Base-by-base conservation (phyloP, 2,888 invertebrate species). In the Bimastos eiseni region DNA sequence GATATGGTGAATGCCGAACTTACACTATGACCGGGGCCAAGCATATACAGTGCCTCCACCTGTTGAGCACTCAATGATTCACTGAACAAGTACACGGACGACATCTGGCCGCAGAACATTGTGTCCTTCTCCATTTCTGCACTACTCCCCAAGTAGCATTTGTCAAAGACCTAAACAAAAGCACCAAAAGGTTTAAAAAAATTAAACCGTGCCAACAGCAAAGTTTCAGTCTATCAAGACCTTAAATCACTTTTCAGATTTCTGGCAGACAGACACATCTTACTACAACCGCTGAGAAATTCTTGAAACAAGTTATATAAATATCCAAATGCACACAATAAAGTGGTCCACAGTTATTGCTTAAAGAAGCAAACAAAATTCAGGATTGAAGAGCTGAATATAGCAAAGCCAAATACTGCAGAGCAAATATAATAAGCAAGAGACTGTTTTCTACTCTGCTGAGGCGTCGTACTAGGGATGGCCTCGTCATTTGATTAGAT, bases 91-190 rank as follows among this genome's bases (percentile, higher is more conserved):
- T 86, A 86, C 34, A 86, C 86, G 19, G 86, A 86, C 17, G 86
- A 86, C 86, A 86, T 86, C 86, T 86, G 86, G n/a, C 86, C 86
- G 37, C 86, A 86, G 37, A 86, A 86, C 86, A 86, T 86, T 86
- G 86, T 86, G 36, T 86, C 86, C 37, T 86, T 19, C 34, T 86
- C 86, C 86, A 86, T 86, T 86, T 86, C 86, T 36, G 86, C 86
- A 36, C 86, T 86, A 17, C 86, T 86, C 19, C 86, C 86, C 34
- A 86, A 24, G 86, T 86, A 86, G 86, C 86, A 86, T 17, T 86
- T 86, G 86, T 86, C 86, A 86, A 86, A 86, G 86, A 86, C 86
- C 86, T 86, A 86, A 37, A 86, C n/a, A 30, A n/a, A 11, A 70
- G 11, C 70, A 70, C 24, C 24, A 49, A 49, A 21, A 13, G 24